Conservation (phyloP, 53 echinoderm and acorn worm genomes). For the Arbacia lixula region DNA sequence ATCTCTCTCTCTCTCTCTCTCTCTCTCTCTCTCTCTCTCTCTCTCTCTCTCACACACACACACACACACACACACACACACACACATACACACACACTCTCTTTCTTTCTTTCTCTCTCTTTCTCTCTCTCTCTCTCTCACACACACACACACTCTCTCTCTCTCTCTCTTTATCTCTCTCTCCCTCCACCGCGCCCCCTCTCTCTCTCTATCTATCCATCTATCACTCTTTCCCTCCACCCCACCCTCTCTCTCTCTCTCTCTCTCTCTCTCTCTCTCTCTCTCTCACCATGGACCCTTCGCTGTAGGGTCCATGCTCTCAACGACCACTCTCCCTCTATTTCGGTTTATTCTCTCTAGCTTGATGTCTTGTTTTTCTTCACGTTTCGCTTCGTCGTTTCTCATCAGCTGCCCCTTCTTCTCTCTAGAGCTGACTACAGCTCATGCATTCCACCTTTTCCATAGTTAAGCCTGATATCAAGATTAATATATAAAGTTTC, state of each 20-base stretch:
- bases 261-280: background rate
- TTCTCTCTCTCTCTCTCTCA: background rate
- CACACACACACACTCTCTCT: background rate
- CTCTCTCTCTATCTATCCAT: background rate
- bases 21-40: background rate
- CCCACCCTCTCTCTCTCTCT: background rate
- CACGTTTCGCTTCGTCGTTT: no score
- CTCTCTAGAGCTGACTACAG: no score
- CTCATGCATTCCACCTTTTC: no score
- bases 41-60: background rate
- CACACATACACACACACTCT: no score
- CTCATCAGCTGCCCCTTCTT: no score
- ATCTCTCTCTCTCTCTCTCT: background rate
- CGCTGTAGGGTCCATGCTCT: background rate
- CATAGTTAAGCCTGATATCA: no score
- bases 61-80: background rate
- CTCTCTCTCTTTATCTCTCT: background rate
- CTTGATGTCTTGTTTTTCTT: no score
- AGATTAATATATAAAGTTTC: no score
- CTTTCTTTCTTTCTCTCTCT: background rate
- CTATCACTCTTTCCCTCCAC: background rate
- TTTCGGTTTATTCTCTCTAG: no score
- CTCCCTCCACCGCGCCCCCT: background rate
- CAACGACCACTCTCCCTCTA: background rate
- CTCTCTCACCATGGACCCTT: no score